Evolutionary conservation across 2,797 vertebrate species (phyloP).

Genomic region (Pseudochaenichthys georgianus): DNA sequence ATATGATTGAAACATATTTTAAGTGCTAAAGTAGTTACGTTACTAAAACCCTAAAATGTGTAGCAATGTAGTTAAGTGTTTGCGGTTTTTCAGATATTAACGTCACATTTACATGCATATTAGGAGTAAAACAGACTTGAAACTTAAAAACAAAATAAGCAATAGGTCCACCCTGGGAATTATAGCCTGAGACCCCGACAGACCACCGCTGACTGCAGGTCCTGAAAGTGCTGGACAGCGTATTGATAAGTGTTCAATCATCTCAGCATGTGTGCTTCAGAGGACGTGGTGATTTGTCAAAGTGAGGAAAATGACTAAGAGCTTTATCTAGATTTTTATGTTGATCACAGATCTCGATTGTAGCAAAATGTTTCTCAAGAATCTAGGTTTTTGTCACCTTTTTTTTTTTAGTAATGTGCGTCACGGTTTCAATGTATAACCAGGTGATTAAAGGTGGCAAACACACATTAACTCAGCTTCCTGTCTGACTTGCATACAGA

Average conservation of each 20-base stretch:
- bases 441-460: conserved; percentile 7
- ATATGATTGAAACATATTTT: too few relatives aligned
- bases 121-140: too few relatives aligned
- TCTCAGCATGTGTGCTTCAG: not conserved
- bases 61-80: too few relatives aligned
- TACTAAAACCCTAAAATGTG: too few relatives aligned
- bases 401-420: conserved; percentile 20
- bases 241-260: not conserved
- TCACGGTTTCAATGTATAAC: conserved; percentile 23
- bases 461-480: not conserved
- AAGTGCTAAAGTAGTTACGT: too few relatives aligned
- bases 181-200: too few relatives aligned
- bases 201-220: too few relatives aligned
- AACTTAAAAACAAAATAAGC: too few relatives aligned
- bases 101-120: too few relatives aligned
- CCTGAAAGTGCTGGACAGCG: not conserved
- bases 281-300: too few relatives aligned
- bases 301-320: not conserved
- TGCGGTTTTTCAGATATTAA: too few relatives aligned
- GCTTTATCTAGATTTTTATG: not conserved
- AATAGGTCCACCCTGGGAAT: too few relatives aligned
- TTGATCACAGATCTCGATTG: conserved; percentile 18
- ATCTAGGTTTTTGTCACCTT: conserved; percentile 36
- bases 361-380: not conserved
- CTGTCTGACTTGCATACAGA: not conserved